phyloP scores from a whole-genome alignment of 2,113 vertebrate genomes.

The Talpa occidentalis region DNA sequence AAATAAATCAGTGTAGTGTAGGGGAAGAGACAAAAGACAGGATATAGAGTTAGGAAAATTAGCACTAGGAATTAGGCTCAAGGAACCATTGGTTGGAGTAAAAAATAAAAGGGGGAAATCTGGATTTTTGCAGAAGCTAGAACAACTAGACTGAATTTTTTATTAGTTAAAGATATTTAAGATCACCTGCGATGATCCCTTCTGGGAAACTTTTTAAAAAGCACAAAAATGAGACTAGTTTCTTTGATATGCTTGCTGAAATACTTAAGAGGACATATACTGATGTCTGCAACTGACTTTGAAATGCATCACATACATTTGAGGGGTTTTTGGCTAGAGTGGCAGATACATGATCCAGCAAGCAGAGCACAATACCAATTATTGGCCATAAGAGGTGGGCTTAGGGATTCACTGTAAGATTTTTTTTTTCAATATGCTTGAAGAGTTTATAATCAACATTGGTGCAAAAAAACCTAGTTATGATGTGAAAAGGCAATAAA shows the following conservation, averaged over 20 bases:
- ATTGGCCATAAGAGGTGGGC: neutral
- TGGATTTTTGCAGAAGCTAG: neutral
- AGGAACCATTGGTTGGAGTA: neutral
- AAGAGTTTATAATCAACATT: neutral
- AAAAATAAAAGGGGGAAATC: neutral
- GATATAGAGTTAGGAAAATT: neutral
- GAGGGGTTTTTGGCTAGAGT: neutral
- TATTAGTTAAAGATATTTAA: neutral
- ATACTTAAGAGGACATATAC: neutral
- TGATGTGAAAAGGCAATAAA: neutral
- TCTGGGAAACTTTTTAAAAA: neutral
- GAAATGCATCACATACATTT: neutral
- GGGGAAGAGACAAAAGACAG: neutral
- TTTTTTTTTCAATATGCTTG: neutral
- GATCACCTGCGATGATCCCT: neutral
- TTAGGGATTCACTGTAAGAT: neutral
- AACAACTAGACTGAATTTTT: neutral
- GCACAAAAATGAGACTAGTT: neutral
- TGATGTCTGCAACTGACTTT: neutral
- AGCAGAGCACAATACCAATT: neutral
- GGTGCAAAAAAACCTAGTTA: neutral
- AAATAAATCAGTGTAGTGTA: neutral
- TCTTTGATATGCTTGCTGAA: neutral
- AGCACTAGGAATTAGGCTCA: neutral
- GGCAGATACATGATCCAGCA: no score